Evolutionary conservation across 2,113 vertebrate species (phyloP).

Genomic region (Dryoscopus gambensis): DNA sequence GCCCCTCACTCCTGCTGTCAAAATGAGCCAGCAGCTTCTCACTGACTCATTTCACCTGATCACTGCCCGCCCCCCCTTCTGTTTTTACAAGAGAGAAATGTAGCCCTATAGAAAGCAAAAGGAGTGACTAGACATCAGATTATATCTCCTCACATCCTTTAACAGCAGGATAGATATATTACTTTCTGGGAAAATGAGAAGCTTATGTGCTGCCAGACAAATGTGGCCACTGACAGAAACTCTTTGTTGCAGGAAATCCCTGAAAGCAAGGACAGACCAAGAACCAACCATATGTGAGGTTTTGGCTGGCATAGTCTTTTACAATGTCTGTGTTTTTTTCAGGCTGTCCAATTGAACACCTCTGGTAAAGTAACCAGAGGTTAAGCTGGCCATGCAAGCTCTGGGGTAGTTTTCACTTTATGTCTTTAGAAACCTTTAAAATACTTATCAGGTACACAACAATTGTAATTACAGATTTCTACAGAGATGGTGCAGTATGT

Average conservation of each 20-base stretch:
- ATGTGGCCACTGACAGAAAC: not conserved
- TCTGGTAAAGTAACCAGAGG: not conserved
- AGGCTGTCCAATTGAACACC: not conserved
- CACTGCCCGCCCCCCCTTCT: not conserved
- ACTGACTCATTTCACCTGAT: not conserved
- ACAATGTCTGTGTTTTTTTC: not conserved
- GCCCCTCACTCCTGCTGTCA: not conserved
- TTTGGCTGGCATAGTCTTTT: not conserved
- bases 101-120: not conserved
- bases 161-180: not conserved
- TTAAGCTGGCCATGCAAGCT: not conserved
- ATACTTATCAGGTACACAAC: not conserved
- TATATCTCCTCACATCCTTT: not conserved
- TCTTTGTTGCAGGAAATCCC: not conserved
- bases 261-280: not conserved
- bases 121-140: not conserved
- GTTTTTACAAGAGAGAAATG: not conserved
- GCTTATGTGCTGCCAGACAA: rapidly evolving
- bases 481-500: not conserved
- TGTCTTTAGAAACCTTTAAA: not conserved
- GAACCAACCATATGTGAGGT: not conserved
- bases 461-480: not conserved
- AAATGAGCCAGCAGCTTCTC: not conserved
- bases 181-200: not conserved
- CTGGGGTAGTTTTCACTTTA: not conserved